These are phyloP conservation scores for Bombus terrestris DNA, from an alignment of 1,140 invertebrate genomes.

Conservation along the genomic window DNA sequence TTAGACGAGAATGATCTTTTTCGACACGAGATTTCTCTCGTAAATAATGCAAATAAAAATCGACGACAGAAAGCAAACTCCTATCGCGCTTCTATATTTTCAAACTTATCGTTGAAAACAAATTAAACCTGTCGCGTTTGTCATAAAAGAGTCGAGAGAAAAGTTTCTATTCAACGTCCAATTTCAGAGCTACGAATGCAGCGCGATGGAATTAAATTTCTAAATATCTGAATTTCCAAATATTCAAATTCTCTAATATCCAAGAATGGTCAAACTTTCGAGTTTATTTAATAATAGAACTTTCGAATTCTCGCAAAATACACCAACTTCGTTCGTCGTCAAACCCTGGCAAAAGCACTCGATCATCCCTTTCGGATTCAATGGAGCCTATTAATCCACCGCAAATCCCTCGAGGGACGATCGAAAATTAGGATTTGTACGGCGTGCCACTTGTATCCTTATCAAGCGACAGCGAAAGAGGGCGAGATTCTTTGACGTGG, in stretches of 20 bases:
- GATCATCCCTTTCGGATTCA: neutral
- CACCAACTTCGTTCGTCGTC: too few relatives aligned
- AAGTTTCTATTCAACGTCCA: too few relatives aligned
- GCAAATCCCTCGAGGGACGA: neutral
- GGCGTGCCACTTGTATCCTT: neutral
- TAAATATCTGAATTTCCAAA: neutral
- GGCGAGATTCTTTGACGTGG: slow-evolving; percentile 13
- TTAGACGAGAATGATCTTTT: neutral
- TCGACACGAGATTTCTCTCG: neutral
- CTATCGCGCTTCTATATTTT: neutral
- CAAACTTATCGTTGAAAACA: neutral
- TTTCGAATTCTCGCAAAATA: neutral
- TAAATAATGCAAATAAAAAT: neutral
- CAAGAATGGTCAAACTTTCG: neutral
- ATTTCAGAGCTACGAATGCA: too few relatives aligned
- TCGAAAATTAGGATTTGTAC: slow-evolving; percentile 6
- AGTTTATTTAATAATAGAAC: neutral
- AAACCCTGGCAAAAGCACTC: neutral
- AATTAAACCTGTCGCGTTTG: neutral
- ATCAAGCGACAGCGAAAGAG: neutral
- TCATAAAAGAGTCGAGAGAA: too few relatives aligned
- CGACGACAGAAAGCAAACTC: neutral
- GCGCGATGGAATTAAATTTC: neutral
- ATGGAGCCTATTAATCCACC: neutral
- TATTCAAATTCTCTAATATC: neutral